phyloP scores from a whole-genome alignment of 2,113 vertebrate genomes.

The Indicator indicator region DNA sequence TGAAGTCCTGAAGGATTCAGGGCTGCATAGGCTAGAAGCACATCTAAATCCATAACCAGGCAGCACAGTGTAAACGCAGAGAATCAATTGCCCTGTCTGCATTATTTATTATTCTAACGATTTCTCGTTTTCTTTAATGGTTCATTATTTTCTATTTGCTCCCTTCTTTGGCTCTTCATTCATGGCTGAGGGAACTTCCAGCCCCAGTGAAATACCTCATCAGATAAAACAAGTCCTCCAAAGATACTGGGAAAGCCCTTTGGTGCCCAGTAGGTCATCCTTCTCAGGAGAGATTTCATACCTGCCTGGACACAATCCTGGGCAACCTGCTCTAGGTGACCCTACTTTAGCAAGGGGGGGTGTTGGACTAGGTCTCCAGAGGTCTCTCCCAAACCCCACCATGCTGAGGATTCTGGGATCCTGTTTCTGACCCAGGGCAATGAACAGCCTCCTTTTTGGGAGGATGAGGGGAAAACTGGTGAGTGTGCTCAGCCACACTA shows the following conservation, averaged over 20 bases:
- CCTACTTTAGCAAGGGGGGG: too few relatives aligned
- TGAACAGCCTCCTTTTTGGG: background rate
- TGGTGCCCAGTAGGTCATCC: background rate
- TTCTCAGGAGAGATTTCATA: too few relatives aligned
- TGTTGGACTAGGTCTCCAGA: too few relatives aligned
- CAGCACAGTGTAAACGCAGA: background rate
- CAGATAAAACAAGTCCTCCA: background rate
- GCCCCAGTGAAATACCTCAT: background rate
- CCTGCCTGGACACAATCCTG: too few relatives aligned
- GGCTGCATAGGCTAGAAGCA: background rate
- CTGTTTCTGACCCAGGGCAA: background rate
- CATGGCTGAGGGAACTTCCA: background rate
- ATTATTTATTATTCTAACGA: slow-evolving; percentile 27
- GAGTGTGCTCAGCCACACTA: rapidly evolving
- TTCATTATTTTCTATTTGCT: background rate
- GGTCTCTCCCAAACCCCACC: too few relatives aligned
- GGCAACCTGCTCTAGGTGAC: too few relatives aligned
- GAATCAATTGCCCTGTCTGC: slow-evolving; percentile 2
- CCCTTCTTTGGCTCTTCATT: background rate
- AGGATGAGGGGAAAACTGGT: rapidly evolving
- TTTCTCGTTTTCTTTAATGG: background rate
- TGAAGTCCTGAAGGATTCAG: background rate
- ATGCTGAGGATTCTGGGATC: too few relatives aligned
- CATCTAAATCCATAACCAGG: slow-evolving; percentile 13
- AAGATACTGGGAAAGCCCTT: background rate